Evolutionary conservation across 2,888 invertebrate genomes (phyloP), one percentile per base, ranked within the genome.

Genomic region (Sphinx pinastri): DNA sequence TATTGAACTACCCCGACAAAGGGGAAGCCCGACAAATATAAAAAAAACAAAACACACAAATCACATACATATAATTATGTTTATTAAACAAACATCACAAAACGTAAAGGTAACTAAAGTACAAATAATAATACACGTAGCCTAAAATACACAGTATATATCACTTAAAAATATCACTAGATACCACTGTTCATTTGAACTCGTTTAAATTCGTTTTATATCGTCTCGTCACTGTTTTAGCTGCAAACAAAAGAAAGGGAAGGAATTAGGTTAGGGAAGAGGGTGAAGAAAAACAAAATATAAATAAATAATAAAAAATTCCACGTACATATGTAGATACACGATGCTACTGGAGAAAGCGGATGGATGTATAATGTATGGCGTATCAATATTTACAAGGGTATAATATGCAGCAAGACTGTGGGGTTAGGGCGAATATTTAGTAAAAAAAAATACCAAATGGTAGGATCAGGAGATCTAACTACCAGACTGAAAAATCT

Each of bases 181-280:
- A 55, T 75, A 76, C 74, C 81, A 84, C 81, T 82, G 76, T 78
- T 77, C 75, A 73, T 72, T 74, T 72, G 72, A 71, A 74, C 70
- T 71, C 73, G 49, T 63, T 19, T 71, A 73, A 68, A 71, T 55
- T 70, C 68, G 59, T 71, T 77, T 74, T 76, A 77, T 75, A 75
- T 73, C 74, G 75, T 76, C 79, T 75, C 80, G 74, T 88, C 86
- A 84, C 77, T 84, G 78, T 77, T 85, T 82, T 77, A 79, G 81
- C 88, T 88, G 88, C 79, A 88, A 87, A 84, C 78, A 85, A 84
- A 83, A 81, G 80, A 84, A 83, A 77, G 72, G 81, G 81, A 75
- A 80, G 84, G 83, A 81, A 83, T 86, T 86, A 86, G 81, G 86
- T 82, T 68, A 49, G 77, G 82, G 82, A 75, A 74, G 70, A 78